Evolutionary conservation across 2,888 invertebrate genomes (phyloP).

Genomic region (Ochropacha duplaris): DNA sequence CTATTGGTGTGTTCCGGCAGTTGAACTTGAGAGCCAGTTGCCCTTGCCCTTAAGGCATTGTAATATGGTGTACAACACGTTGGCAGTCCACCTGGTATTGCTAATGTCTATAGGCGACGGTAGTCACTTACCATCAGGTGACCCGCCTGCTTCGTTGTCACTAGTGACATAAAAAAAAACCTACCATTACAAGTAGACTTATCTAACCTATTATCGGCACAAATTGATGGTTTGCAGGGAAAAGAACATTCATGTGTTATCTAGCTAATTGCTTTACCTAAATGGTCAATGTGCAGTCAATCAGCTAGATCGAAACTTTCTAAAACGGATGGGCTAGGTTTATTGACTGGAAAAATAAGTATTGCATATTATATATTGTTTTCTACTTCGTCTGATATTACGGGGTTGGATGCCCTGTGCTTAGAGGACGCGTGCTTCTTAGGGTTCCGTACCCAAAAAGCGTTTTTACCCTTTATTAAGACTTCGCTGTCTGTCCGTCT

Average conservation of each 20-base stretch:
- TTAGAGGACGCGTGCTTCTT: not conserved
- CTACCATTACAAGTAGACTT: not conserved
- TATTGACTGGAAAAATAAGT: not conserved
- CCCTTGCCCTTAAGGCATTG: no score
- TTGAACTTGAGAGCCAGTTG: no score
- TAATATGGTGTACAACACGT: no score
- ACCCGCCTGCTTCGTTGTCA: no score
- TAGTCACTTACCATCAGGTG: no score
- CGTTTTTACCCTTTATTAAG: no score
- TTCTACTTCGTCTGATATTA: not conserved
- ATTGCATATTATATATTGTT: not conserved
- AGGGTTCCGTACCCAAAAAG: no score
- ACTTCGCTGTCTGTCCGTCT: no score
- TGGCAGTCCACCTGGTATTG: no score
- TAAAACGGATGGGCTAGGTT: slow-evolving; percentile 18
- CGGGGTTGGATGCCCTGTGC: not conserved
- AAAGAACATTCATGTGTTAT: slow-evolving; percentile 28
- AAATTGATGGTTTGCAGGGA: slow-evolving; percentile 21
- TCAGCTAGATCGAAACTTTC: slow-evolving; percentile 30
- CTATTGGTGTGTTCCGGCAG: no score
- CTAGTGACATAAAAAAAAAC: no score
- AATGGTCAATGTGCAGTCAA: slow-evolving; percentile 30
- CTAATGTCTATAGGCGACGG: no score
- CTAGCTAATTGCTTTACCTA: slow-evolving; percentile 34
- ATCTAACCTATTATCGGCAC: slow-evolving; percentile 7